Evolutionary conservation across 2,113 vertebrate species (phyloP).

Genomic region (Psophia crepitans): DNA sequence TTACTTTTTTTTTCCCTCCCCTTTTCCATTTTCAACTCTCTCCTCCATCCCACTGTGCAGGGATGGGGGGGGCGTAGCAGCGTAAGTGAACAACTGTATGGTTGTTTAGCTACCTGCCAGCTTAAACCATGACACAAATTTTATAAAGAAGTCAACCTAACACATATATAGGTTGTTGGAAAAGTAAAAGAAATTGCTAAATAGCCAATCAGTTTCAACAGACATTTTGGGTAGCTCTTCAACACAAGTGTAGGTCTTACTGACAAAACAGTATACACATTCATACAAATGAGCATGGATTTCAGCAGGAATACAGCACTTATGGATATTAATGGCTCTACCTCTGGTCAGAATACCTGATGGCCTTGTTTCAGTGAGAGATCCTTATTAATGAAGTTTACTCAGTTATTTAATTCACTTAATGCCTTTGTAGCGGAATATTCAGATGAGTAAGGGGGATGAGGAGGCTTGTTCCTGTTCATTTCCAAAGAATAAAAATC

Average conservation of each 20-base stretch:
- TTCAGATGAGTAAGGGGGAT: not conserved
- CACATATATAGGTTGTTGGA: not conserved
- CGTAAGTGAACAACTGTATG: too few species aligned
- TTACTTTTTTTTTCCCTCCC: too few species aligned
- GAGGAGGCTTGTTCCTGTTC: not conserved
- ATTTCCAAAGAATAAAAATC: not conserved
- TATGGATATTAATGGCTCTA: not conserved
- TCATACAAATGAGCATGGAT: not conserved
- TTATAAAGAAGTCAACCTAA: not conserved
- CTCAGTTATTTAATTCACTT: not conserved
- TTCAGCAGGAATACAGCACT: not conserved
- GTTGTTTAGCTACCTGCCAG: too few species aligned
- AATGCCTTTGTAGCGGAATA: not conserved
- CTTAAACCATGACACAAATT: not conserved
- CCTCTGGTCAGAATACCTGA: not conserved
- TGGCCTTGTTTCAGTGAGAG: not conserved
- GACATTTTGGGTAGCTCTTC: not conserved
- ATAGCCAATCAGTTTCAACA: not conserved
- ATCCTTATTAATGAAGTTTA: not conserved
- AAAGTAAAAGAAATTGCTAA: not conserved
- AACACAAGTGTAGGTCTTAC: not conserved
- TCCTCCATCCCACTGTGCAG: too few species aligned
- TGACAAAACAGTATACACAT: not conserved
- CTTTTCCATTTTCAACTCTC: too few species aligned
- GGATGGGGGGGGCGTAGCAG: too few species aligned